phyloP scores from a whole-genome alignment of 35 echinoderm and acorn worm species.

The Apostichopus japonicus region DNA sequence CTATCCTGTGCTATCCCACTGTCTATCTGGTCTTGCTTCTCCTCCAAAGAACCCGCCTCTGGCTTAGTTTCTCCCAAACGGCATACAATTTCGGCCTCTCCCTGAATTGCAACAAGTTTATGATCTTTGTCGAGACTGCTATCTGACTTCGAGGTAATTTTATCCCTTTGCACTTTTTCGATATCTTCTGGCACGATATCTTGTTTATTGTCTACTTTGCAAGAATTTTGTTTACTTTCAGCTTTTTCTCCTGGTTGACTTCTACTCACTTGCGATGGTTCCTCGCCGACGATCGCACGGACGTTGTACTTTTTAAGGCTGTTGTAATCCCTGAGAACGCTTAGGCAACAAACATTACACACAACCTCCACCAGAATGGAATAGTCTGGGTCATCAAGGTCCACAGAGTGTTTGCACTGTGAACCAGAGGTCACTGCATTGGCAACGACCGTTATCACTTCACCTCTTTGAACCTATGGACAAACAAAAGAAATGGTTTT shows the following conservation, averaged over 20 bases:
- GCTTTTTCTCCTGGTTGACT: neutral
- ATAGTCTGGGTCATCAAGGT: conserved; percentile 73
- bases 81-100: neutral
- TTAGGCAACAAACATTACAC: conserved; percentile 83
- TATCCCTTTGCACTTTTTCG: too few relatives aligned
- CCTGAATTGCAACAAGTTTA: neutral
- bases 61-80: neutral
- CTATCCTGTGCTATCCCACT: neutral
- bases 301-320: conserved; percentile 81
- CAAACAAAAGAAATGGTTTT: neutral
- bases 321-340: conserved; percentile 79
- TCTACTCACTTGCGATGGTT: conserved; percentile 3
- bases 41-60: neutral
- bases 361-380: conserved; percentile 86
- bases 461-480: conserved; percentile 38
- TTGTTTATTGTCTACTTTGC: neutral
- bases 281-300: conserved; percentile 52
- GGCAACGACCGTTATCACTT: conserved; percentile 62
- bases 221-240: neutral
- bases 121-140: too few relatives aligned
- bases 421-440: conserved; percentile 51
- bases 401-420: conserved; percentile 61
- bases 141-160: too few relatives aligned
- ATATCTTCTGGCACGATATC: too few relatives aligned
- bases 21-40: neutral